phyloP scores from a whole-genome alignment of 1,140 invertebrate genomes.

The Pseudomyrmex gracilis region DNA sequence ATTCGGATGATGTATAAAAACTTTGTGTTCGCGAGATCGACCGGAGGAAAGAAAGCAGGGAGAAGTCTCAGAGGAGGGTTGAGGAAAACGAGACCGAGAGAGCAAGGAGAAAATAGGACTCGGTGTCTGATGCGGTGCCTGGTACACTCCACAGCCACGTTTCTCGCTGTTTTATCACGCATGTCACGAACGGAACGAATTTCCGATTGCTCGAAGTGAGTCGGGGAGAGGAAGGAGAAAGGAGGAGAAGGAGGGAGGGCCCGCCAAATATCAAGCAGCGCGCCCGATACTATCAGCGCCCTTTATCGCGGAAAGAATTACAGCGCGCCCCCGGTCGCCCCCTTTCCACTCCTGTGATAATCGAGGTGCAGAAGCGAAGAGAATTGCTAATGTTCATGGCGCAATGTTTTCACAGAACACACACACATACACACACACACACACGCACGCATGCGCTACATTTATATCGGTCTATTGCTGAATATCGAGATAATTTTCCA shows the following conservation, averaged over 20 bases:
- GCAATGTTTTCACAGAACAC: neutral
- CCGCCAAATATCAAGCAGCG: constrained; percentile 45
- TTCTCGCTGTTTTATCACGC: constrained; percentile 39
- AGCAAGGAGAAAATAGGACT: constrained; percentile 55
- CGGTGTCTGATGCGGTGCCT: constrained; percentile 50
- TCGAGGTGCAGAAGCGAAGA: neutral
- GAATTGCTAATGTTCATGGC: neutral
- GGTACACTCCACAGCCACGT: constrained; percentile 32
- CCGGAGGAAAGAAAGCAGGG: constrained; percentile 26
- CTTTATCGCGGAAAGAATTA: neutral
- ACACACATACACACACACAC: neutral
- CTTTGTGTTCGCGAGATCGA: constrained; percentile 41
- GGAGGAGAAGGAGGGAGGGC: neutral
- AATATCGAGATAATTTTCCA: constrained; percentile 12
- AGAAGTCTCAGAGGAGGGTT: neutral
- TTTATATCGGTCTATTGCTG: constrained; percentile 6
- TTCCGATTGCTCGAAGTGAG: constrained; percentile 59
- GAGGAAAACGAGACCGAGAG: constrained; percentile 47
- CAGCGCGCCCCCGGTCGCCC: too few relatives aligned
- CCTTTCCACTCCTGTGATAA: too few relatives aligned
- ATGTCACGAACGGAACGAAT: constrained; percentile 48
- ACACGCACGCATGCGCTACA: neutral
- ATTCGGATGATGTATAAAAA: too few relatives aligned
- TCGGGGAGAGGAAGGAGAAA: neutral
- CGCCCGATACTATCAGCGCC: constrained; percentile 3